phyloP scores from a whole-genome alignment of 2,797 vertebrate species.

The Notamacropus eugenii region DNA sequence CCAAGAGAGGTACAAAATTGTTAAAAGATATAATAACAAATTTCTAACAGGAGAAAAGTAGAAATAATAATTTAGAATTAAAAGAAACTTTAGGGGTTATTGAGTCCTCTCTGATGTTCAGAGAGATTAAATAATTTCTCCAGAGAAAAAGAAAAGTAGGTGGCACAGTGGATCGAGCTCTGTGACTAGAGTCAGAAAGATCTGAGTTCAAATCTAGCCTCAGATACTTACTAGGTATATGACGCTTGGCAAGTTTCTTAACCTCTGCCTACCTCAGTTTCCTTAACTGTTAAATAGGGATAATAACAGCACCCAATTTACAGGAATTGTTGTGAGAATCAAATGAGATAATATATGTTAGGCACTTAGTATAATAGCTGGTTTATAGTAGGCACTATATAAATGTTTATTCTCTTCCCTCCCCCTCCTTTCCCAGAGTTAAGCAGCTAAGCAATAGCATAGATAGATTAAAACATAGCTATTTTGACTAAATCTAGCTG shows the following conservation, averaged over 20 bases:
- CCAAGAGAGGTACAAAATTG: background rate
- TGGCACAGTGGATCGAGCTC: background rate
- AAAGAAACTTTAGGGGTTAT: background rate
- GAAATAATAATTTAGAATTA: background rate
- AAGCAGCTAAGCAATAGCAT: background rate
- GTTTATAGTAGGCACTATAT: background rate
- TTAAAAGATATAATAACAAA: background rate
- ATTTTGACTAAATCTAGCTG: background rate
- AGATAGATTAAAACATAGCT: background rate
- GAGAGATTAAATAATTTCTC: background rate
- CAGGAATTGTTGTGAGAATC: background rate
- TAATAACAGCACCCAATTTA: background rate
- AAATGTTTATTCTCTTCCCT: background rate
- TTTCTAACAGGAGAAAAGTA: background rate
- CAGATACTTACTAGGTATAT: background rate
- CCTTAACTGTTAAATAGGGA: background rate
- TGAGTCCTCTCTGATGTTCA: background rate
- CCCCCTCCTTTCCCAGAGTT: background rate
- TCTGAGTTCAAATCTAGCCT: background rate
- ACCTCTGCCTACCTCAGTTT: background rate
- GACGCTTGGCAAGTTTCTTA: fast-evolving
- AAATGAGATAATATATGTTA: background rate
- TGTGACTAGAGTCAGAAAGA: background rate
- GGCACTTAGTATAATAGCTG: background rate
- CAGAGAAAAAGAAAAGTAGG: background rate